These are phyloP conservation scores for Drosophila quadrilineata DNA, from an alignment of 1,140 invertebrate genomes.

Conservation along the genomic window DNA sequence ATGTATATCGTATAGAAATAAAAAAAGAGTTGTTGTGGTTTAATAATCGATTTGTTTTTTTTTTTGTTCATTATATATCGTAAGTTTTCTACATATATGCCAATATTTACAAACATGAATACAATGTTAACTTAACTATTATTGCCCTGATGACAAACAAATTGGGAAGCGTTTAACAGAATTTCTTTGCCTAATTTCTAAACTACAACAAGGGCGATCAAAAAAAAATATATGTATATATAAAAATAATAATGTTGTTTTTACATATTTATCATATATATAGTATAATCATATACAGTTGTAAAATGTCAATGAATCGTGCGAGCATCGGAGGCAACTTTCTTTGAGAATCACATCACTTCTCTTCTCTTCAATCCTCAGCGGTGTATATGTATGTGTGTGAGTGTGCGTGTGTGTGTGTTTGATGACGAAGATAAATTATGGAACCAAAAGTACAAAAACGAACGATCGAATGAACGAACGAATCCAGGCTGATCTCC, in stretches of 20 bases:
- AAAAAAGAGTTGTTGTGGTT: slow-evolving; percentile 7
- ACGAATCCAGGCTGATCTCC: background rate
- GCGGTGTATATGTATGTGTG: background rate
- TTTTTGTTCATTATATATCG: slow-evolving; percentile 22
- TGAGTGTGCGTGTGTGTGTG: background rate
- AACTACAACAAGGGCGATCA: slow-evolving; percentile 39
- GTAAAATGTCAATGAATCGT: slow-evolving; percentile 24
- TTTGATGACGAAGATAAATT: slow-evolving; percentile 33
- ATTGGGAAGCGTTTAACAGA: slow-evolving; percentile 22
- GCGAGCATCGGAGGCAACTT: slow-evolving; percentile 18
- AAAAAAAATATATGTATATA: too few relatives aligned
- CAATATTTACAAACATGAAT: slow-evolving; percentile 76
- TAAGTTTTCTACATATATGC: slow-evolving; percentile 30
- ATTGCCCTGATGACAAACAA: slow-evolving; percentile 51
- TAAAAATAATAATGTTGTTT: too few relatives aligned
- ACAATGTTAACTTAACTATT: slow-evolving; percentile 55
- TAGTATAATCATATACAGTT: slow-evolving; percentile 30
- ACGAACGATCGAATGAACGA: slow-evolving; percentile 13
- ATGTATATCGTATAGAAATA: too few relatives aligned
- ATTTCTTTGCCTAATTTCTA: slow-evolving; percentile 24
- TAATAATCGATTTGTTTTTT: slow-evolving; percentile 12
- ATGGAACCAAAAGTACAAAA: slow-evolving; percentile 28
- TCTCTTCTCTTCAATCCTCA: too few relatives aligned
- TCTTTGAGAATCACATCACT: slow-evolving; percentile 9
- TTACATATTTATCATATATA: too few relatives aligned